Percentiles rank a stretch among this genome's conserved stretches.
These are phyloP conservation scores for Caenorhabditis drosophilae DNA, from an alignment of 2,888 invertebrate genomes.

Conservation along the genomic window DNA sequence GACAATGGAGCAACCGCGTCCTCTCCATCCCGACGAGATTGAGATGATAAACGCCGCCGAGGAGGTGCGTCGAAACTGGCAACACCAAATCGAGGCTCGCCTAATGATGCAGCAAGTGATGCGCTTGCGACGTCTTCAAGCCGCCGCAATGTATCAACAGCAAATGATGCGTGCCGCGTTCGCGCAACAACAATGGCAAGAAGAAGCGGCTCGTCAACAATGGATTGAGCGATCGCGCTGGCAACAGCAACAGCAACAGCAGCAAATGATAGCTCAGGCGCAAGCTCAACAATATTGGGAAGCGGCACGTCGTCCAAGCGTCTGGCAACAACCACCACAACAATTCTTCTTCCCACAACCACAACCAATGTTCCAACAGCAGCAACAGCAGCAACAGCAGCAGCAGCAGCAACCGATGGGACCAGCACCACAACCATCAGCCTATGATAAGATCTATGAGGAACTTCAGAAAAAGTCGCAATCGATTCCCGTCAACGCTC, in stretches of 20 bases:
- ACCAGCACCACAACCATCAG: conserved; percentile 34
- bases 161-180: conserved; percentile 28
- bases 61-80: conserved; percentile 10
- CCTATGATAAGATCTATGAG: conserved; percentile 49
- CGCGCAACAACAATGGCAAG: conserved; percentile 30
- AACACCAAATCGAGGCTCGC: conserved; percentile 22
- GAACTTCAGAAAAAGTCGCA: conserved; percentile 46
- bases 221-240: conserved; percentile 24
- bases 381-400: conserved; percentile 6
- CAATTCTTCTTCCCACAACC: conserved; percentile 31
- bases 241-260: conserved; percentile 23
- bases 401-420: conserved; percentile 11
- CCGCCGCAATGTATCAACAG: conserved; percentile 25
- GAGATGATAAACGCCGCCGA: conserved; percentile 17
- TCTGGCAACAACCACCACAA: conserved; percentile 41
- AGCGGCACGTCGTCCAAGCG: conserved; percentile 19
- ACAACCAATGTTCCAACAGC: conserved; percentile 5
- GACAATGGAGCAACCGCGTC: conserved; percentile 12
- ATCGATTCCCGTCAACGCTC: conserved; percentile 45
- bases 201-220: conserved; percentile 33
- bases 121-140: conserved; percentile 24
- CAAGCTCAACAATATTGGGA: conserved; percentile 8
- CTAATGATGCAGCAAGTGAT: conserved; percentile 30
- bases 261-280: no score
- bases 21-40: conserved; percentile 38